Evolutionary conservation across 2,797 vertebrate genomes (phyloP), one percentile per base, ranked within the genome.

Genomic region (Sebastes matsubarae): DNA sequence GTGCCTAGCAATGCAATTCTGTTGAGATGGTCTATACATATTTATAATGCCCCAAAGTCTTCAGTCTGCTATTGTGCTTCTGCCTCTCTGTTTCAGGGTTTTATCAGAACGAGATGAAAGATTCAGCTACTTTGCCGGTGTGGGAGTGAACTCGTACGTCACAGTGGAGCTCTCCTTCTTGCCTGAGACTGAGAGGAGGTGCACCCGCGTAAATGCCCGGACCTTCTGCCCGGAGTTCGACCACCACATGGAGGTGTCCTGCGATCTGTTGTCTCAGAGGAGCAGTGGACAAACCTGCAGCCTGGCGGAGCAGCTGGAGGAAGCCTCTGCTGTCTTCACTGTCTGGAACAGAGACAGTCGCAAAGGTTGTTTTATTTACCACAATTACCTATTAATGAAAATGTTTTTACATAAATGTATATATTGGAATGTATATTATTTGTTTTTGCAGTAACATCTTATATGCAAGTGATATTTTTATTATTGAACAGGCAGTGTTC

Each of bases 221-320:
- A 95, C 95, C 18, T 99, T 99, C 93, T 98, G 96, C 89, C 99
- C 99, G 0, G 96, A 98, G 75, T 99, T 98, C 1, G 93, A 97
- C 80, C 96, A 98, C 65, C 96, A 94, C 12, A 1, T 94, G 0
- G 96, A 97, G 84, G 93, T 98, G 59, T 93, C 94, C 0, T 99
- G 97, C 88, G 90, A 93, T n/a, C 92, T 98, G 72, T 61, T 96
- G 20, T 38, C 93, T 32, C 96, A 95, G 86, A 95, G 92, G 75
- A 96, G 95, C 77, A 94, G 80, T 0, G 97, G 98, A 61, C 97
- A 98, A 89, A 88, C 94, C 29, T 94, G 94, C 89, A 97, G 96
- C 85, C 94, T 99, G 83, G 98, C 97, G 13, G 99, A 99, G 58
- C 92, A 97, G 74, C 85, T 99, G 69, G 93, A 97, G 5, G 95